These are phyloP conservation scores for Nasua narica DNA, from an alignment of 2,797 vertebrate species.

Conservation along the genomic window DNA sequence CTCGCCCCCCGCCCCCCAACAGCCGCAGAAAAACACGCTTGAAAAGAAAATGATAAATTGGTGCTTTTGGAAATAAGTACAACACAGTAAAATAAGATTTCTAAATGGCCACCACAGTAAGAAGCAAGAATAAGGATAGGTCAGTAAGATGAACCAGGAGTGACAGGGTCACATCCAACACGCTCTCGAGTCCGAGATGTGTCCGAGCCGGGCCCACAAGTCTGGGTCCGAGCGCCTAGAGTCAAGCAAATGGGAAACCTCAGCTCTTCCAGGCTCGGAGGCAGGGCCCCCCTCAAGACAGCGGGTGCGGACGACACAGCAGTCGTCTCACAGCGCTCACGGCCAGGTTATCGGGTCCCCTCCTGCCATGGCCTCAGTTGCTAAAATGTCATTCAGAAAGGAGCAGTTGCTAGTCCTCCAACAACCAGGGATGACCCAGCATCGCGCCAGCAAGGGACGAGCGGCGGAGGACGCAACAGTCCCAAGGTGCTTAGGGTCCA, in stretches of 20 bases:
- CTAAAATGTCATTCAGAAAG: not conserved
- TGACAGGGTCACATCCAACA: rapidly evolving
- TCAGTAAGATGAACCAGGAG: not conserved
- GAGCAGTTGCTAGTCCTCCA: not conserved
- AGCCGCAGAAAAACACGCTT: not conserved
- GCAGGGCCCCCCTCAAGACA: not conserved
- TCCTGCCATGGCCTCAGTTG: rapidly evolving
- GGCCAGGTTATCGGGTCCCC: rapidly evolving
- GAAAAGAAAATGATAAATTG: rapidly evolving
- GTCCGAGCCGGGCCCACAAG: rapidly evolving
- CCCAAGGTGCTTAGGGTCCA: rapidly evolving
- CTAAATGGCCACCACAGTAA: not conserved
- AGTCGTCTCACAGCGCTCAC: rapidly evolving
- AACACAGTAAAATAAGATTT: rapidly evolving
- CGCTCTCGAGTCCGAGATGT: rapidly evolving
- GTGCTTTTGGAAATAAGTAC: not conserved
- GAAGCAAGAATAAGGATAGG: not conserved
- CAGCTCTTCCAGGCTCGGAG: not conserved
- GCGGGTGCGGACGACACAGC: rapidly evolving
- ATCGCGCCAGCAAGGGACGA: rapidly evolving
- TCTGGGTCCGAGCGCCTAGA: rapidly evolving
- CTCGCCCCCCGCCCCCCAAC: not conserved
- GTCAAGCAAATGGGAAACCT: not conserved
- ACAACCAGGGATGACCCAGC: no score
- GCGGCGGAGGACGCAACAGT: no score